Base-by-base conservation (phyloP, 2,888 invertebrate species). In the Drosophila mulleri region DNA sequence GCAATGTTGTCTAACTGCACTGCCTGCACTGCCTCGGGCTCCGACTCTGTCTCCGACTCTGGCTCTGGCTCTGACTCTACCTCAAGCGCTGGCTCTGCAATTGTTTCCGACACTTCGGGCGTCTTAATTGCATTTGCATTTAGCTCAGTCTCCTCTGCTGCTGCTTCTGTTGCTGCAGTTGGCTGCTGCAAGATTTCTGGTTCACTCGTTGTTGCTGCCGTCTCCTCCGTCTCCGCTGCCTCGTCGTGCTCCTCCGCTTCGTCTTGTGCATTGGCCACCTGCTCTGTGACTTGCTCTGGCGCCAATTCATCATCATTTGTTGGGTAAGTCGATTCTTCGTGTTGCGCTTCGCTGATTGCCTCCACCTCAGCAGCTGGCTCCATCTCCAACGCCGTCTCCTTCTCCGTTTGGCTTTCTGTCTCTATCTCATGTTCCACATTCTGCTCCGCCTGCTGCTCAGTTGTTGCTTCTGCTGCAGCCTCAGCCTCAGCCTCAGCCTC, bases 291-390 rank as follows among this genome's bases (percentile, higher is more conserved):
- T 53, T 48, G 65, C 53, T 79, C 67, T 84, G 89, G 85, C 86
- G 89, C 89, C 89, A 87, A 87, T 87, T 87, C 86, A 89, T 88
- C 88, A 85, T 88, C 86, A 89, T 88, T 88, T 88, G 88, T 78
- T 89, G 88, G 83, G 83, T 83, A 80, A 79, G 88, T 80, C 82
- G 87, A 79, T 75, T 87, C 84, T 69, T 86, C 82, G 74, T 82
- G 82, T 70, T 84, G 78, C 66, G 85, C 82, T 78, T 85, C 85
- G 71, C 67, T 88, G 80, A 75, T 86, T 86, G 84, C 75, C 72
- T 73, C 78, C 63, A 53, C 47, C 57, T 61, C 78, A 29, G 60
- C 67, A 12, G 41, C 35, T 52, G 42, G 1, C 45, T 65, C 47
- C 9, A 52, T 11, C 32, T 63, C 65, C 3, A 42, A 2, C 37